A percentile compares a stretch with the other conserved stretches of the same genome.
phyloP scores from a whole-genome alignment of 2,113 vertebrate species.

The Nerophis lumbriciformis region DNA sequence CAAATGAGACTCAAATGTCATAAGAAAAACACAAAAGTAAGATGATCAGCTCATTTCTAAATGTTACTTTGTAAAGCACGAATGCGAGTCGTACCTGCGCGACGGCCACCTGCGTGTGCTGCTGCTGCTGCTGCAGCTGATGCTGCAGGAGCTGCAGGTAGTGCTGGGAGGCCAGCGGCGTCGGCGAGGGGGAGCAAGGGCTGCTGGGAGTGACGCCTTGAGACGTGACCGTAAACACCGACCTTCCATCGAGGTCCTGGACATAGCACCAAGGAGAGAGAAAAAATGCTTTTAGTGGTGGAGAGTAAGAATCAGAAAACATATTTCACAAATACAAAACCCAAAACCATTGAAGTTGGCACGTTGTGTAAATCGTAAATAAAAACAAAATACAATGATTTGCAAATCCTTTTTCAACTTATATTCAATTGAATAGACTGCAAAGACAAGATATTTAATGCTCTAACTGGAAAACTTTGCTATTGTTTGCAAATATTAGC shows the following conservation, averaged over 20 bases:
- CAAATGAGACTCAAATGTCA: no score
- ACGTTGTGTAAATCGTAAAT: no score
- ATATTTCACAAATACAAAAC: background rate
- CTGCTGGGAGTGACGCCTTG: slow-evolving; percentile 63
- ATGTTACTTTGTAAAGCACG: background rate
- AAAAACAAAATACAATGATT: no score
- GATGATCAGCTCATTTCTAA: no score
- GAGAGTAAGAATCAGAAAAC: no score
- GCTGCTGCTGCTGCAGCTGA: slow-evolving; percentile 82
- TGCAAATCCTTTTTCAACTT: no score
- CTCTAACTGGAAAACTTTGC: no score
- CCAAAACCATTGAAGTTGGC: background rate
- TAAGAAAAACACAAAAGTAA: no score
- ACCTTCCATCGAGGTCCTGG: slow-evolving; percentile 71
- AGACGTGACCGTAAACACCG: slow-evolving; percentile 59
- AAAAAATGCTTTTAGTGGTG: no score
- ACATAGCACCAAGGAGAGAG: background rate
- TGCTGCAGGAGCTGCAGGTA: slow-evolving; percentile 83
- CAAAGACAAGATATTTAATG: no score
- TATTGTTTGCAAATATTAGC: no score
- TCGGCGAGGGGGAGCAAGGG: slow-evolving; percentile 67
- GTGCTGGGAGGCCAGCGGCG: slow-evolving; percentile 76
- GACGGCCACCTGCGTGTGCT: slow-evolving; percentile 83
- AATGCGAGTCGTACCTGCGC: slow-evolving; percentile 75
- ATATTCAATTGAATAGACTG: no score